Conservation (phyloP, 2,113 vertebrate genomes). For the Sinocyclocheilus anophthalmus region DNA sequence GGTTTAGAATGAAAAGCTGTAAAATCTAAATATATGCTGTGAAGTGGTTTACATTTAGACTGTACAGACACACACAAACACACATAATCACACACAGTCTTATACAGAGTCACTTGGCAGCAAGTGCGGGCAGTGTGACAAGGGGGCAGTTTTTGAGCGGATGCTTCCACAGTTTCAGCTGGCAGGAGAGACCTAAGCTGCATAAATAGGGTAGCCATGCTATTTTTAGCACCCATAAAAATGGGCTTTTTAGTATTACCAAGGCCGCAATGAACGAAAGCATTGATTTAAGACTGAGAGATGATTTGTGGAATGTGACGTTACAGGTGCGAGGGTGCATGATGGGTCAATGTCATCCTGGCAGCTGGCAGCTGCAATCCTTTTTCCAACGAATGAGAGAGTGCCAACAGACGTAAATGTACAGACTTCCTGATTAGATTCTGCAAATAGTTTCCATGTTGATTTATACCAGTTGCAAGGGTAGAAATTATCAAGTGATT, state of each 20-base stretch:
- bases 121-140: slow-evolving; percentile 26
- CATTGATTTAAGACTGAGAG: slow-evolving; percentile 12
- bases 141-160: neutral
- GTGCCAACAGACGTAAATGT: slow-evolving; percentile 15
- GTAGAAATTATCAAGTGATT: neutral
- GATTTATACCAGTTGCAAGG: neutral
- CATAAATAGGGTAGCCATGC: slow-evolving; percentile 16
- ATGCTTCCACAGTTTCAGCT: neutral
- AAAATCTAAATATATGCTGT: neutral
- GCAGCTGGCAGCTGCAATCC: neutral
- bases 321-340: neutral
- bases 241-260: slow-evolving; percentile 34
- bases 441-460: neutral
- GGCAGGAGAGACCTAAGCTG: slow-evolving; percentile 20
- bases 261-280: slow-evolving; percentile 28
- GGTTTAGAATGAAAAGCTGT: neutral
- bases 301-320: slow-evolving; percentile 11
- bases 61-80: neutral
- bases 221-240: slow-evolving; percentile 46
- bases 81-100: neutral
- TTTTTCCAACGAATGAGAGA: neutral
- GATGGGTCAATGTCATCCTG: slow-evolving; percentile 25
- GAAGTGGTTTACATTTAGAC: neutral
- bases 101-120: slow-evolving; percentile 14
- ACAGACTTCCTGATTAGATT: slow-evolving; percentile 11